These are phyloP conservation scores for Chromoteleia sp. DNA, from an alignment of 2,888 invertebrate genomes.

Conservation along the genomic window DNA sequence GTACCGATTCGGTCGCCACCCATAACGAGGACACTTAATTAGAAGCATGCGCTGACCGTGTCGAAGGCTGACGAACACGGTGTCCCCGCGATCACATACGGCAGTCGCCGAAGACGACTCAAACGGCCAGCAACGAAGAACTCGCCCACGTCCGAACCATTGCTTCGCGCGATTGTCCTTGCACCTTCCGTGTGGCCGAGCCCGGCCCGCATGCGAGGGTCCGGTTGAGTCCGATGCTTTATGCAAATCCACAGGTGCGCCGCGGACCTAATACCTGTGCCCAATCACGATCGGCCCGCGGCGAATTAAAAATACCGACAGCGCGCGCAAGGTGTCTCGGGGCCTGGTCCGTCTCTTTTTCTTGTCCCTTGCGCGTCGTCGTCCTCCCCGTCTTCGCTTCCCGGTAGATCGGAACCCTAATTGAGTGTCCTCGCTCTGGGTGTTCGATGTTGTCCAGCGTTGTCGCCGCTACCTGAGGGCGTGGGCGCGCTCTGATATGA, in stretches of 20 bases:
- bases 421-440: conserved; percentile 84
- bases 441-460: conserved; percentile 83
- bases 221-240: conserved; percentile 68
- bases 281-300: conserved; percentile 71
- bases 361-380: conserved; percentile 7
- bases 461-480: conserved; percentile 84
- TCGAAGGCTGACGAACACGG: conserved; percentile 71
- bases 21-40: conserved; percentile 77
- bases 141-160: conserved; percentile 65
- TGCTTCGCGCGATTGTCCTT: conserved; percentile 65
- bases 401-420: conserved; percentile 76
- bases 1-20: conserved; percentile 69
- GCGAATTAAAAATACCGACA: conserved; percentile 65
- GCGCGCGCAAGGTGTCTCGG: conserved; percentile 53
- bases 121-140: conserved; percentile 49
- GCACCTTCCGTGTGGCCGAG: conserved; percentile 58
- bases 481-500: conserved; percentile 84
- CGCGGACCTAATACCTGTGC: conserved; percentile 66
- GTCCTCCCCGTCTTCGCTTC: conserved; percentile 18
- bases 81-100: conserved; percentile 64
- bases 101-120: conserved; percentile 53
- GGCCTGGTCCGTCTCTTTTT: conserved; percentile 2
- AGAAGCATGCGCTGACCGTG: conserved; percentile 72
- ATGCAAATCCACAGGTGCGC: conserved; percentile 77
- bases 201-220: conserved; percentile 19